Evolutionary conservation across 2,797 vertebrate genomes (phyloP).

Genomic region (Trachops cirrhosus): DNA sequence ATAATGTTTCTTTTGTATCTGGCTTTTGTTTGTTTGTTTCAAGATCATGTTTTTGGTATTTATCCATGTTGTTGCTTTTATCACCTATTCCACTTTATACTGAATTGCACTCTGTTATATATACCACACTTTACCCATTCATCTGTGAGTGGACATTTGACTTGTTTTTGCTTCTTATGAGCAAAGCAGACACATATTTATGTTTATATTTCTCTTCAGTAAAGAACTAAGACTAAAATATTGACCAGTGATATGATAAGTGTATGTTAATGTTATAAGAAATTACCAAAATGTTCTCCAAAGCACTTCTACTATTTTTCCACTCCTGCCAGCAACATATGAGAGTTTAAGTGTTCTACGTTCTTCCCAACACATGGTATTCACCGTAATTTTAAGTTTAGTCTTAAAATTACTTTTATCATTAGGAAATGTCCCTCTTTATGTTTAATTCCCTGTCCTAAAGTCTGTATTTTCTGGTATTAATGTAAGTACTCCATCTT

Average conservation of each 20-base stretch:
- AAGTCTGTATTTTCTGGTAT: not conserved
- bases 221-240: not conserved
- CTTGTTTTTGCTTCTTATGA: not conserved
- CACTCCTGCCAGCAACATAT: not conserved
- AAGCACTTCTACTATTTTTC: not conserved
- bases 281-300: not conserved
- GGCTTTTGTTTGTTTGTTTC: not conserved
- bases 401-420: constrained; percentile 15
- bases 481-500: not conserved
- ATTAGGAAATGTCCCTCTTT: not conserved
- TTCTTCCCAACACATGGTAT: not conserved
- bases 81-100: not conserved
- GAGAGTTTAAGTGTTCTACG: not conserved
- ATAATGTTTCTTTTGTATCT: not conserved
- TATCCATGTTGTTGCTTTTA: not conserved
- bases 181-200: not conserved
- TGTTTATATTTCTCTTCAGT: not conserved
- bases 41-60: not conserved
- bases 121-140: not conserved
- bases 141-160: not conserved
- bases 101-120: not conserved
- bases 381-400: not conserved
- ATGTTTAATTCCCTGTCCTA: not conserved
- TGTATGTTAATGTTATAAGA: not conserved
- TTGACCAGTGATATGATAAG: not conserved